Evolutionary conservation across 1,140 invertebrate genomes (phyloP), one percentile per base, ranked within the genome.

Genomic region (Ceratina calcarata): DNA sequence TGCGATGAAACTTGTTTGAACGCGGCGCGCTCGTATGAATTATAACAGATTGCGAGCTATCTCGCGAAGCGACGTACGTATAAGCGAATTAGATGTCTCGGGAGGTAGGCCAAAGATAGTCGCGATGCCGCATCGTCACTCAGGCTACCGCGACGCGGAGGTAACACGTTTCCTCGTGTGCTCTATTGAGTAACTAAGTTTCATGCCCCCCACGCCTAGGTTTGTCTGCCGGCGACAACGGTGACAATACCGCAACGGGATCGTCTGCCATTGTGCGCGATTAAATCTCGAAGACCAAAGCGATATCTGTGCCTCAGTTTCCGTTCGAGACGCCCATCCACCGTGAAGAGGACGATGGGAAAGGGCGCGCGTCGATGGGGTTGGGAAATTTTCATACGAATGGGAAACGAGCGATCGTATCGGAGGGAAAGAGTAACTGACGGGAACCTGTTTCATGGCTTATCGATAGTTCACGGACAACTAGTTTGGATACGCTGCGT

Each of bases 221-320:
- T 79, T 79, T 79, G 76, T 72, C 76, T 82, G 76, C 37, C 80
- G 68, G 18, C 68, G 80, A 82, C 80, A 82, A 82, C 65, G 77
- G 57, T 58, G 76, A 82, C 80, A 82, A 79, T 79, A 67, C 76
- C 80, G 74, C 69, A 73, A 79, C 75, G 66, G 45, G 53, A 74
- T 79, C 71, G 70, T 79, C 70, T 73, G 70, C 53, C 78, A 79
- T 79, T 79, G 78, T 74, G 64, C 70, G 61, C 62, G 78, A 79
- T 79, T 79, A 79, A 79, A 79, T 79, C 78, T 74, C 70, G 13
- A 74, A 60, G 69, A 64, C 60, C 68, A 27, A 79, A 65, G 69
- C 27, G 76, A 78, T 72, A 72, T 72, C 60, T 65, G 13, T 24
- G 53, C 22, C 53, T 24, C 37, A 2, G 37, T 45, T 22, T 45